Percentiles rank a stretch among this genome's conserved stretches.
Conservation (phyloP, 2,113 vertebrate genomes). For the Crotalus viridis region DNA sequence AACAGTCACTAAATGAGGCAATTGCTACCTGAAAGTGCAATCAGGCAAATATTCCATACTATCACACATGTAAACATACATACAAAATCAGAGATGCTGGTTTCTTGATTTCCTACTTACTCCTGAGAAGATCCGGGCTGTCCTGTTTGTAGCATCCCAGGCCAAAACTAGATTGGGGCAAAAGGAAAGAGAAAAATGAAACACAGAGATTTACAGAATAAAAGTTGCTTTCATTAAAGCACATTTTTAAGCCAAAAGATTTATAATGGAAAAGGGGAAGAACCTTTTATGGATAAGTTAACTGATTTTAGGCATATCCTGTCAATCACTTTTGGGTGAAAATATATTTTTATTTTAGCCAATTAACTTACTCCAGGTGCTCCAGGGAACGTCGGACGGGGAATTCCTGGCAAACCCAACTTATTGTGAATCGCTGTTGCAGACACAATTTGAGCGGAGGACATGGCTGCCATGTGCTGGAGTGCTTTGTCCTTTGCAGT, state of each 20-base stretch:
- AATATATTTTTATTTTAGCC: slow-evolving; percentile 16
- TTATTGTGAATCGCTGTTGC: slow-evolving; percentile 99
- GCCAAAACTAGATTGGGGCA: slow-evolving; percentile 86
- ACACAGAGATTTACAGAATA: neutral
- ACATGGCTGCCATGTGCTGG: slow-evolving; percentile 99
- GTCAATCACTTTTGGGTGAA: slow-evolving; percentile 38
- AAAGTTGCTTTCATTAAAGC: slow-evolving; percentile 40
- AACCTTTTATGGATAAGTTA: slow-evolving; percentile 36
- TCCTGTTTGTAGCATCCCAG: slow-evolving; percentile 94
- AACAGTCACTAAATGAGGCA: neutral
- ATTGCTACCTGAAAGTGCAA: neutral
- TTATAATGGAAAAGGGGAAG: slow-evolving; percentile 38
- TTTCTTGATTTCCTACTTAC: slow-evolving; percentile 76
- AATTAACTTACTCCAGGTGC: slow-evolving; percentile 89
- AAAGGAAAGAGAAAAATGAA: slow-evolving; percentile 51
- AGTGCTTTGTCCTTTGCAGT: slow-evolving; percentile 99
- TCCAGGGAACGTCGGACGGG: slow-evolving; percentile 93
- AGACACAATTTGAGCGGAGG: slow-evolving; percentile 98
- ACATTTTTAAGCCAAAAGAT: slow-evolving; percentile 27
- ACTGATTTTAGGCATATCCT: slow-evolving; percentile 37
- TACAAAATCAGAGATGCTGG: neutral
- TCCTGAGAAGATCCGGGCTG: slow-evolving; percentile 99
- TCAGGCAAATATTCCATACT: neutral
- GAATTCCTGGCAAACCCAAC: slow-evolving; percentile 96
- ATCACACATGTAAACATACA: neutral